Percentiles rank a stretch among this genome's conserved stretches.
Conservation (phyloP, 1,140 invertebrate genomes). For the Lepidurus apus region DNA sequence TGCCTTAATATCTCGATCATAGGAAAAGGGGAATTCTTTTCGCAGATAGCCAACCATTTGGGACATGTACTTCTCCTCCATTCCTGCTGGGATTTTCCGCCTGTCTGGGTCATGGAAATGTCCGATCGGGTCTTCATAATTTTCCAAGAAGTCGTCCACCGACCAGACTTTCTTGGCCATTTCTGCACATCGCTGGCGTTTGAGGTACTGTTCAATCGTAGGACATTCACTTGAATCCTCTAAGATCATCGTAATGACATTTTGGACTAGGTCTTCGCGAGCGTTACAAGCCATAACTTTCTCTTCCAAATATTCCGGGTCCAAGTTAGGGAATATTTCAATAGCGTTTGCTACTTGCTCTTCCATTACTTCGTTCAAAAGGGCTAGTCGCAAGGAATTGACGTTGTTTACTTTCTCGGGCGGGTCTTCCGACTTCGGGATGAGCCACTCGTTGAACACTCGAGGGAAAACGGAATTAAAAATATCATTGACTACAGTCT, state of each 20-base stretch:
- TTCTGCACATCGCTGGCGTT: conserved; percentile 42
- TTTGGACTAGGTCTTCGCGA: conserved; percentile 34
- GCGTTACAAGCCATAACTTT: conserved; percentile 51
- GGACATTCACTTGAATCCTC: neutral
- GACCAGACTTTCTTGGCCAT: conserved; percentile 47
- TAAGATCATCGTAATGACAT: neutral
- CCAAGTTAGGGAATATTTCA: conserved; percentile 47
- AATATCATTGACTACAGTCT: neutral
- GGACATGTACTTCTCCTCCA: neutral
- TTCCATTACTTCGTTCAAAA: conserved; percentile 34
- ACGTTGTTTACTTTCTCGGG: neutral
- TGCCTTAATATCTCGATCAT: neutral
- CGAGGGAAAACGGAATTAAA: neutral
- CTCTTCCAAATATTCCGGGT: conserved; percentile 52
- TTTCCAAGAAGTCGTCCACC: conserved; percentile 50
- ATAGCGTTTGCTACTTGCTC: conserved; percentile 44
- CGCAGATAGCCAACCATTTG: neutral
- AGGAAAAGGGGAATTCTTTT: neutral
- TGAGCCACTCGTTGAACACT: neutral
- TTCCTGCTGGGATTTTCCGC: conserved; percentile 33
- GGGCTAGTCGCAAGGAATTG: neutral
- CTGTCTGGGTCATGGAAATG: conserved; percentile 48
- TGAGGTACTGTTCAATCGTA: conserved; percentile 45
- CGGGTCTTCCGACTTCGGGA: neutral
- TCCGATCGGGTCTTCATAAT: conserved; percentile 52